These are phyloP conservation scores for Chloroceryle inda DNA, from an alignment of 2,797 vertebrate genomes.

Conservation along the genomic window DNA sequence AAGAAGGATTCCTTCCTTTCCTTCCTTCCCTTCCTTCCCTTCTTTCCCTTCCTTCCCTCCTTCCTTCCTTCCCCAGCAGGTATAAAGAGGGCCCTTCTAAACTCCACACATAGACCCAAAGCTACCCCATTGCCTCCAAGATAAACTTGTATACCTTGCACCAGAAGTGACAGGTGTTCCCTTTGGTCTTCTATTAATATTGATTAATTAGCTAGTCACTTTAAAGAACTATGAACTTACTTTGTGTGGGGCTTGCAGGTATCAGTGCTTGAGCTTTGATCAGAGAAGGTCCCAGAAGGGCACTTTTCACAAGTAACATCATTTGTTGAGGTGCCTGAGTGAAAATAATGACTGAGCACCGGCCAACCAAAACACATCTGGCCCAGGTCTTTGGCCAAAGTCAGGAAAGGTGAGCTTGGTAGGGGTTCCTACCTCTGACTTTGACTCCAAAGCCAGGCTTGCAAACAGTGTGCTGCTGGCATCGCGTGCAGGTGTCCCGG, in stretches of 20 bases:
- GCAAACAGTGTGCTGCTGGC: constrained; percentile 44
- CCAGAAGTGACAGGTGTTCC: not conserved
- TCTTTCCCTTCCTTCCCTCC: no score
- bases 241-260: constrained; percentile 54
- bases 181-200: not conserved
- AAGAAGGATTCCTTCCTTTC: not conserved
- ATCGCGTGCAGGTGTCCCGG: not conserved
- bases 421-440: constrained; percentile 52
- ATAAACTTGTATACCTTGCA: not conserved
- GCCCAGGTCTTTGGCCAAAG: not conserved
- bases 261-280: not conserved
- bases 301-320: constrained; percentile 67
- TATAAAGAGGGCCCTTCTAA: not conserved
- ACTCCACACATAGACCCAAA: not conserved
- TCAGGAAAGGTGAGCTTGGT: accelerated
- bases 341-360: not conserved
- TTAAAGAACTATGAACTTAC: constrained; percentile 36
- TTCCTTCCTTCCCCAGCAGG: not conserved
- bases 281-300: constrained; percentile 39
- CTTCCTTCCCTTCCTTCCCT: not conserved
- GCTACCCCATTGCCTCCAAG: not conserved
- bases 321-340: constrained; percentile 58
- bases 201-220: not conserved
- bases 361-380: accelerated
- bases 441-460: constrained; percentile 35